These are phyloP conservation scores for Clinocottus analis DNA, from an alignment of 2,113 vertebrate genomes.

Conservation along the genomic window DNA sequence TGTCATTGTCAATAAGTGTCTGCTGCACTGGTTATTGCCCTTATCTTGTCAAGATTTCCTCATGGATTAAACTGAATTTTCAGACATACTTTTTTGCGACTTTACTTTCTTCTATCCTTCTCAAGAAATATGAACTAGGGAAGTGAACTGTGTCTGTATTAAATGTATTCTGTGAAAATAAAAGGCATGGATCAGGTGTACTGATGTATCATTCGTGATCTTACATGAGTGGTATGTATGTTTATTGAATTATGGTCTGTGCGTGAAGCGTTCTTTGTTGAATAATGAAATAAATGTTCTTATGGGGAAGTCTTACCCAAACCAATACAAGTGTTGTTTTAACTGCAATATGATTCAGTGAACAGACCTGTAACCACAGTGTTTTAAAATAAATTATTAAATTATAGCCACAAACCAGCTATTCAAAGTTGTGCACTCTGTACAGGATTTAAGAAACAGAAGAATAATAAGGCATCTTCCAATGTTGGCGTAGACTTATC, in stretches of 20 bases:
- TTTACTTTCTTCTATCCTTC: not conserved
- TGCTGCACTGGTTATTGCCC: not conserved
- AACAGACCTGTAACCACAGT: no score
- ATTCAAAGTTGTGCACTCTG: no score
- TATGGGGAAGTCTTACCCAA: not conserved
- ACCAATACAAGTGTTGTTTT: not conserved
- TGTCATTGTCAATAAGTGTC: conserved; percentile 17
- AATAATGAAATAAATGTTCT: not conserved
- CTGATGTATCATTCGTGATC: not conserved
- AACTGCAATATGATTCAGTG: no score
- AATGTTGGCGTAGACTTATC: no score
- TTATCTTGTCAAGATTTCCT: not conserved
- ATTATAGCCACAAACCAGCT: no score
- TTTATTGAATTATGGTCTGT: not conserved
- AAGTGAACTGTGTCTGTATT: not conserved
- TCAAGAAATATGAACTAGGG: not conserved
- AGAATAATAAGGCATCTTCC: no score
- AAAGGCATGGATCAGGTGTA: not conserved
- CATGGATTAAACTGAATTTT: not conserved
- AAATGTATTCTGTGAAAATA: not conserved
- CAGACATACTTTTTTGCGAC: not conserved
- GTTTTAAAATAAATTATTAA: no score
- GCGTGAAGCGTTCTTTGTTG: not conserved
- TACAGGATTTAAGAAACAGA: no score
- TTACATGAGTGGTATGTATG: no score